phyloP scores from a whole-genome alignment of 2,888 invertebrate genomes.

The Galeruca laticollis region DNA sequence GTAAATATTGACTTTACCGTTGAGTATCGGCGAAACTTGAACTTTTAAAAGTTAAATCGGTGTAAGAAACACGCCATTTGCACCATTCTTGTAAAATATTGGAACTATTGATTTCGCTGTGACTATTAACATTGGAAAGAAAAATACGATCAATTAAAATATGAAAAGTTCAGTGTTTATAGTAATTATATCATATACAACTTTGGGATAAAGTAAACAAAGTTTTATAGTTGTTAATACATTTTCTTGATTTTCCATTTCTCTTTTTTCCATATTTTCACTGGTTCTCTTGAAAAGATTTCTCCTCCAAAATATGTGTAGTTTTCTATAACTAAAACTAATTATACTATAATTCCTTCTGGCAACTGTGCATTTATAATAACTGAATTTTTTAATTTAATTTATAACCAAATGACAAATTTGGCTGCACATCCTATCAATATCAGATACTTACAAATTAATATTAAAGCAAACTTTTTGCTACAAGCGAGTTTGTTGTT shows the following conservation, averaged over 20 bases:
- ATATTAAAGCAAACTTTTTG: conserved; percentile 16
- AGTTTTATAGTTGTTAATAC: too few relatives aligned
- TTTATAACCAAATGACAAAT: conserved; percentile 3
- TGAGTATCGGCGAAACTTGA: conserved; percentile 1
- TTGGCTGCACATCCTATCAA: neutral
- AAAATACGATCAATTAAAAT: neutral
- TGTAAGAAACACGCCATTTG: conserved; percentile 2
- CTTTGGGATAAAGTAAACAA: too few relatives aligned
- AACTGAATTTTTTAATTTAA: neutral
- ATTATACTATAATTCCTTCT: too few relatives aligned
- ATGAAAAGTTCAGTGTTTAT: neutral
- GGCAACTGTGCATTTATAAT: too few relatives aligned
- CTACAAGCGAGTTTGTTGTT: conserved; percentile 9
- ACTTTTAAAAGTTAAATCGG: conserved; percentile 10
- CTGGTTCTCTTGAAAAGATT: too few relatives aligned
- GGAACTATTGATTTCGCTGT: neutral
- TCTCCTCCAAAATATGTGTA: too few relatives aligned
- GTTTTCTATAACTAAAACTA: too few relatives aligned
- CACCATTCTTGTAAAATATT: neutral
- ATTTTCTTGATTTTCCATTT: too few relatives aligned
- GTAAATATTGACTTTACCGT: conserved; percentile 19
- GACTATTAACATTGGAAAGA: neutral
- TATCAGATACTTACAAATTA: conserved; percentile 18
- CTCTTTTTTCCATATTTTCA: too few relatives aligned
- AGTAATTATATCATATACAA: too few relatives aligned